Percentiles rank a stretch among this genome's conserved stretches.
Conservation (phyloP, 35 echinoderm and acorn worm species). For the Heliocidaris erythrogramma region DNA sequence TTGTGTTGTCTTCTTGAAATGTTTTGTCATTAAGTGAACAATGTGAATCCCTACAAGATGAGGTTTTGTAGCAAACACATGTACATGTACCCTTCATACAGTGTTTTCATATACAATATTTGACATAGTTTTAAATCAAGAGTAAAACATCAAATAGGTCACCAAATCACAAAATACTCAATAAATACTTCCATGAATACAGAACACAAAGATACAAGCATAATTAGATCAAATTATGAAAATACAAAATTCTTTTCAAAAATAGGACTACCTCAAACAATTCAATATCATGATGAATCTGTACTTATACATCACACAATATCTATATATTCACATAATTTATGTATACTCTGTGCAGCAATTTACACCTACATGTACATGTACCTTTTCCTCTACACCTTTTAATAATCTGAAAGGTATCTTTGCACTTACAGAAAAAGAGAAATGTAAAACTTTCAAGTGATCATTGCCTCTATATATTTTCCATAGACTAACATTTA, state of each 20-base stretch:
- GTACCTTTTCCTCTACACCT: neutral
- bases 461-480: neutral
- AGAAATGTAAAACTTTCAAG: neutral
- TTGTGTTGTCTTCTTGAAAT: neutral
- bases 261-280: conserved; percentile 17
- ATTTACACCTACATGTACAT: too few relatives aligned
- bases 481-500: neutral
- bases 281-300: neutral
- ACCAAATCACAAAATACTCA: neutral
- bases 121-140: neutral
- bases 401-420: neutral
- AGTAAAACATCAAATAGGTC: neutral
- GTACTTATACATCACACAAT: neutral
- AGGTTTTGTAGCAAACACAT: neutral
- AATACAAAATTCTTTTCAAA: conserved; percentile 6
- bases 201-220: neutral
- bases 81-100: neutral
- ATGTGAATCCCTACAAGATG: neutral
- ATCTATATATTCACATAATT: neutral
- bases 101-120: neutral
- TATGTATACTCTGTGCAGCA: neutral
- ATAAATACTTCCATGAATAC: neutral
- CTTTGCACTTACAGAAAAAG: neutral
- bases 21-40: neutral
- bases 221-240: conserved; percentile 14